phyloP scores from a whole-genome alignment of 92 coral and sea anemone species.

The Pocillopora grandis region DNA sequence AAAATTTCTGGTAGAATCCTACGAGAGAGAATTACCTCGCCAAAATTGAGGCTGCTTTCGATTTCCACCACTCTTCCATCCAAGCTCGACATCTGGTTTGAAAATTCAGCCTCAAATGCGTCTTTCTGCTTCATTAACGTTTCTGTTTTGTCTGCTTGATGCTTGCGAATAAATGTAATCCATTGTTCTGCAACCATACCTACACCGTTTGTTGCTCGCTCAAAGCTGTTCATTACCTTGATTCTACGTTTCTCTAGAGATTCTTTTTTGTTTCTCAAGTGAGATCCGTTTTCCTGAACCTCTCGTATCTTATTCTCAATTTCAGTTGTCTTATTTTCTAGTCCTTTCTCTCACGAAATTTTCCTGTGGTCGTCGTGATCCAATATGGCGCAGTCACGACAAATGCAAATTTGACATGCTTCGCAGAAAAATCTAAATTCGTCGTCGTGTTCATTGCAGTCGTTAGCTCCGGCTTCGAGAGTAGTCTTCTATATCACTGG shows the following conservation, averaged over 20 bases:
- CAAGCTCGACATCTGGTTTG: background rate
- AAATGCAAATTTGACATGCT: too few species aligned
- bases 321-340: constrained; percentile 8
- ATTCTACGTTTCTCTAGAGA: background rate
- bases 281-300: background rate
- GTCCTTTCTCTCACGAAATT: too few species aligned
- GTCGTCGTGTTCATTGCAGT: too few species aligned
- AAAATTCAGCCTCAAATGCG: background rate
- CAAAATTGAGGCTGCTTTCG: background rate
- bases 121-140: background rate
- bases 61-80: constrained; percentile 11
- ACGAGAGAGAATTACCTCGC: background rate
- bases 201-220: constrained; percentile 6
- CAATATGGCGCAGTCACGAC: too few species aligned
- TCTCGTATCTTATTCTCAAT: background rate
- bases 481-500: too few species aligned
- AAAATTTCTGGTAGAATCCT: constrained; percentile 18
- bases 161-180: constrained; percentile 8
- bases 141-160: background rate
- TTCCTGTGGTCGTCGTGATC: too few species aligned
- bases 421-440: too few species aligned
- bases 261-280: background rate
- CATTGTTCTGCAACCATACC: background rate
- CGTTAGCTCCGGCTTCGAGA: too few species aligned
- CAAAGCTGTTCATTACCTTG: background rate